Evolutionary conservation across 2,113 vertebrate species (phyloP), one percentile per base, ranked within the genome.

Genomic region (Dicerorhinus sumatrensis): DNA sequence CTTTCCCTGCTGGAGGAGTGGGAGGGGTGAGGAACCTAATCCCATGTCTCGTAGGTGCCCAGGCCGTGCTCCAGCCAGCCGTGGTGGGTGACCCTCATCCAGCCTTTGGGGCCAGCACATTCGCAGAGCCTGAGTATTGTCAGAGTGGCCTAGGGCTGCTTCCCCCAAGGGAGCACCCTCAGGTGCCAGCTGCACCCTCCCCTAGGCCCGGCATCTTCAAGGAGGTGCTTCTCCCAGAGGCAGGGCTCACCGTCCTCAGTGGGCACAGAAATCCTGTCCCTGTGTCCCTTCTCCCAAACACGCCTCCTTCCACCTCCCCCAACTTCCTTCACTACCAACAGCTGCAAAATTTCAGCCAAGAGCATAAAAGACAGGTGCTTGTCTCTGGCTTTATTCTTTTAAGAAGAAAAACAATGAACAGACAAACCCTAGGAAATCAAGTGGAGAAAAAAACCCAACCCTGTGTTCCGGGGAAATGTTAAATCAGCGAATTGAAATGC

Each of bases 341-440:
- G 94, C 89, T 91, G 89, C 95, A 89, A 73, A 91, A 73, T 75
- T 85, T 79, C 89, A 97, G 89, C 72, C 0, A 1, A 27, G 90
- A 94, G 86, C 75, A n/a, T 83, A 54, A 95, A 93, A 97, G 92
- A 95, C 96, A 97, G 97, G 97, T 97, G 95, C 83, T 90, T 33
- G 82, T 92, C 77, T 94, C 96, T 67, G 75, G 63, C 92, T 98
- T 97, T 94, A 54, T 84, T 95, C 94, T 97, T 96, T 92, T 60
- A 96, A 96, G 92, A 93, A 93, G 93, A 96, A 83, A 97, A 98
- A 97, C 95, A 98, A 94, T 67, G 89, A 96, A 93, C 89, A 98
- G 90, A 77, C 80, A 94, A 97, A 90, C 46, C 73, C 69, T 88
- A 88, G 90, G 82, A 95, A 97, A 96, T 86, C 65, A 88, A 95